Evolutionary conservation across 2,113 vertebrate species (phyloP).

Genomic region (Apeltes quadracus): DNA sequence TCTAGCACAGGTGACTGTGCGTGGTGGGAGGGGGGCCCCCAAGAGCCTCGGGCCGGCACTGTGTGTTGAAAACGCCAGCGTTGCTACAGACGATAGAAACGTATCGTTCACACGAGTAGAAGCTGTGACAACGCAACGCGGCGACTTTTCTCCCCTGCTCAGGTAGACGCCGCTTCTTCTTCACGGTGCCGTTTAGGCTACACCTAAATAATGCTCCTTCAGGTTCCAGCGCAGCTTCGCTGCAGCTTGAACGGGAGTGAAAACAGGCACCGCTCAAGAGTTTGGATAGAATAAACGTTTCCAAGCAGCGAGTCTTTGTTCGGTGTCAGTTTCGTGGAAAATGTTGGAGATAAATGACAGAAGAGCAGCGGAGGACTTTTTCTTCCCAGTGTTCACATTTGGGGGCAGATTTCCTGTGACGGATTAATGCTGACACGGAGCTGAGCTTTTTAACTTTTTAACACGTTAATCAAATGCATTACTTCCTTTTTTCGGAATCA

Average conservation of each 20-base stretch:
- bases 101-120: too few relatives aligned
- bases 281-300: neutral
- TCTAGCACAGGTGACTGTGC: too few relatives aligned
- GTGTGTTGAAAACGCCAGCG: too few relatives aligned
- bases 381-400: conserved; percentile 7
- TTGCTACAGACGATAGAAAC: too few relatives aligned
- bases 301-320: neutral
- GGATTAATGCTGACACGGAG: neutral
- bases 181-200: neutral
- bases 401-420: conserved; percentile 6
- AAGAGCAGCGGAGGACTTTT: neutral
- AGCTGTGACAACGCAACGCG: too few relatives aligned
- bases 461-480: neutral
- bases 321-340: neutral
- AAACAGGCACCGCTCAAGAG: neutral
- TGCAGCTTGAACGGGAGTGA: neutral
- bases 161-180: neutral
- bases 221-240: neutral
- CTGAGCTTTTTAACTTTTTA: neutral
- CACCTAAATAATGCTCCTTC: neutral
- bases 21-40: too few relatives aligned
- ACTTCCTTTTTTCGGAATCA: neutral
- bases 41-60: too few relatives aligned
- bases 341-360: neutral
- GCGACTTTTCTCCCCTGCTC: neutral